Evolutionary conservation across 2,113 vertebrate genomes (phyloP), one percentile per base, ranked within the genome.

Genomic region (Nibea albiflora): DNA sequence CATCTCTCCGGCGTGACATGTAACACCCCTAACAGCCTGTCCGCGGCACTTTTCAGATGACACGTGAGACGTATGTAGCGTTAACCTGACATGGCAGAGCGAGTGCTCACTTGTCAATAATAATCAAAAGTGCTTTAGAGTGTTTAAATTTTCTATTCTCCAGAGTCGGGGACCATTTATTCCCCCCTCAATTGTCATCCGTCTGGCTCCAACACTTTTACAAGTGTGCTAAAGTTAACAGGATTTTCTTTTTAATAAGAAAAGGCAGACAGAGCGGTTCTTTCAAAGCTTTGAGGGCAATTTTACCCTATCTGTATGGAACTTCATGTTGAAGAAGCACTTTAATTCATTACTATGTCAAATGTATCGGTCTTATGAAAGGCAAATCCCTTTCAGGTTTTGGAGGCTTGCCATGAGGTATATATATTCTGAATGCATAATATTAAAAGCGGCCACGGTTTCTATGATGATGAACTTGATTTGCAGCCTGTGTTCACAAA

Each of bases 301-400:
- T 84, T 52, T 56, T 17, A 1, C 63, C 44, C 53, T 68, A 77
- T 81, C 73, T 81, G 73, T 44, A 58, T 10, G 4, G 68, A 58
- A 28, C 60, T 69, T 90, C 77, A 86, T 83, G 79, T 61, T 66
- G 62, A 84, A 81, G 68, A 78, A 80, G 79, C 76, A 77, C 86
- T 92, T 89, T 76, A 81, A 91, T 90, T 92, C 85, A 90, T 90
- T 85, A 90, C 62, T 82, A 71, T 89, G 83, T 87, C 81, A 90
- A 86, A 85, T 86, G 69, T 81, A 89, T 89, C 69, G 61, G 76
- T 80, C 88, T 87, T 70, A 67, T 86, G 46, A 85, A 89, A 91
- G 80, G 71, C 75, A 76, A 84, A 92, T 86, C 67, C 73, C 57
- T 84, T 78, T 83, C 85, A 64, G 22, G 46, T 73, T 81, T 85